Conservation (phyloP, 2,888 invertebrate genomes). For the Sisyra terminalis region DNA sequence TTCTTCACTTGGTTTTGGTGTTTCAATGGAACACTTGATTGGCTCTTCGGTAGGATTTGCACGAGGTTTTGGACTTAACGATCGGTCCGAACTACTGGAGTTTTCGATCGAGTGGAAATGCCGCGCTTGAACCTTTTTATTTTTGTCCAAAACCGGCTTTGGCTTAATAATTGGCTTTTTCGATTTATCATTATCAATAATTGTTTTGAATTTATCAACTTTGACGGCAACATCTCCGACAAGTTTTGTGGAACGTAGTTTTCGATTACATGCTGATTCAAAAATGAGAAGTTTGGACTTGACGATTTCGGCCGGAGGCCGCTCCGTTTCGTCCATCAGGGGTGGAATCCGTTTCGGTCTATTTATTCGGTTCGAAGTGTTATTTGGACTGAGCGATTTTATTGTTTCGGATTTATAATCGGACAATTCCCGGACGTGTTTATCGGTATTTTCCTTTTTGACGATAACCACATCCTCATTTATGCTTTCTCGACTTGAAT, state of each 20-base stretch:
- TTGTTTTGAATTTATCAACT: conserved; percentile 44
- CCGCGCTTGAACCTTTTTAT: conserved; percentile 6
- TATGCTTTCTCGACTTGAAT: conserved; percentile 24
- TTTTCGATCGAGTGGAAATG: conserved; percentile 8
- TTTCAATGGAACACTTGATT: conserved; percentile 6
- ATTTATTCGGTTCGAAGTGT: conserved; percentile 21
- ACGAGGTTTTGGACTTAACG: background rate
- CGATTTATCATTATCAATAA: conserved; percentile 36
- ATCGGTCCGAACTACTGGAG: background rate
- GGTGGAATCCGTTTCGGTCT: conserved; percentile 43
- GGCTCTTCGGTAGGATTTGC: background rate
- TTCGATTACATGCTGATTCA: conserved; percentile 46
- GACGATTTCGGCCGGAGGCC: conserved; percentile 81
- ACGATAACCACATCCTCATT: conserved; percentile 31
- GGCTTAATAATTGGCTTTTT: conserved; percentile 25
- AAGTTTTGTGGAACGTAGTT: conserved; percentile 31
- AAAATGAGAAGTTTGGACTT: conserved; percentile 73
- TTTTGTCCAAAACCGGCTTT: conserved; percentile 21
- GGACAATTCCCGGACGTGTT: conserved; percentile 15
- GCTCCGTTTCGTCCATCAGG: conserved; percentile 53
- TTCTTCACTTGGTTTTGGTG: conserved; percentile 4
- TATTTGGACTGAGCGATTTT: conserved; percentile 3
- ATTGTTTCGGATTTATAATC: conserved; percentile 11
- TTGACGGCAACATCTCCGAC: conserved; percentile 46
- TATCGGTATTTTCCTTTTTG: conserved; percentile 18